Evolutionary conservation across 2,113 vertebrate genomes (phyloP), one percentile per base, ranked within the genome.

Genomic region (Oreochromis tanganicae): DNA sequence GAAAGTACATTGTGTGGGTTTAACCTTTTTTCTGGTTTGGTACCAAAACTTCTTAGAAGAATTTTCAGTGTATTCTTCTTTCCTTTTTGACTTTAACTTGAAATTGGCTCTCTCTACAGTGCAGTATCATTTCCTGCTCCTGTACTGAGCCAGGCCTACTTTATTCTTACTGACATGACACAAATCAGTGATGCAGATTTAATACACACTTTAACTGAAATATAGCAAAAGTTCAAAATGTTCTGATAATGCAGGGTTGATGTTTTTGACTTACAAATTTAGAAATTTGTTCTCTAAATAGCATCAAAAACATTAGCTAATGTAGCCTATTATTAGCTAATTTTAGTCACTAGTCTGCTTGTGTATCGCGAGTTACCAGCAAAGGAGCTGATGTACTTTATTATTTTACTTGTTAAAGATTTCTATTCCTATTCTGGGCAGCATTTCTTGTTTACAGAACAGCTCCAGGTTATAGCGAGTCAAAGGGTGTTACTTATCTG

Each of bases 41-140:
- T 61, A 32, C 14, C 5, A 0, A 59, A 59, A 59, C 1, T 4
- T 57, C 56, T 29, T 29, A 29, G 13, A 29, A 29, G 0, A 57
- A 29, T 29, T 16, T 57, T 57, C 7, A 57, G 13, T 57, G 4
- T 57, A 57, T 29, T 57, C 29, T 57, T 29, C 24, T 24, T 57
- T 29, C 56, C 56, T 1, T 9, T 57, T 2, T 57, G 1, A 32
- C 27, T 59, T 16, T 59, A 59, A 59, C 56, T 59, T 59, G 56
- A 59, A 59, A 59, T 59, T 59, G 56, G 4, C 56, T 16, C 56
- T 59, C 27, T 16, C 56, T 59, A 59, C 24, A 29, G 7, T 59
- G 16, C 56, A 59, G 0, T 59, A 29, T 59, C 7, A 59, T 29
- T 59, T 59, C 56, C 56, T 59, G 56, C 56, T 57, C 56, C 56